A percentile compares a stretch with the other conserved stretches of the same genome.
Evolutionary conservation across 2,113 vertebrate species (phyloP).

Genomic region (Cyanocitta stelleri): DNA sequence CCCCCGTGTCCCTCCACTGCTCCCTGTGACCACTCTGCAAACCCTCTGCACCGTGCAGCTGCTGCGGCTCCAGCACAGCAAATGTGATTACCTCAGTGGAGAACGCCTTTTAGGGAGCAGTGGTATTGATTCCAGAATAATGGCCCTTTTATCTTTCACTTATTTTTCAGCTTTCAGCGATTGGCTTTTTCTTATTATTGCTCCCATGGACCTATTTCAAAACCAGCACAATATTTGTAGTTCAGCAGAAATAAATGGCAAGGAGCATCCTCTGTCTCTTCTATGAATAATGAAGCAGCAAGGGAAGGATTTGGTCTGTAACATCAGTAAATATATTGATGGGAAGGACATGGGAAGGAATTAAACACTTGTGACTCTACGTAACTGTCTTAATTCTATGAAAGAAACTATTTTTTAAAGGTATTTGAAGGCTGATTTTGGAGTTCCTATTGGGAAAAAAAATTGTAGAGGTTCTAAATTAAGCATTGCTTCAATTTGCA

Average conservation of each 20-base stretch:
- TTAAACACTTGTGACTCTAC: background rate
- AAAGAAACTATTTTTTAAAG: background rate
- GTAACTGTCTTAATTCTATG: background rate
- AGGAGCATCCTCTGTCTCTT: background rate
- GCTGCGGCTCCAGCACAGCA: background rate
- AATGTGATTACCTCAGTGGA: constrained; percentile 53
- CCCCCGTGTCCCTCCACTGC: background rate
- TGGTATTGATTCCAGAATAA: constrained; percentile 67
- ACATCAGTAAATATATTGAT: constrained; percentile 23
- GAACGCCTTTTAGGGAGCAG: constrained; percentile 28
- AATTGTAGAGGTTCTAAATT: background rate
- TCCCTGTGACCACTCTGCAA: background rate
- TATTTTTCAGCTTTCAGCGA: constrained; percentile 56
- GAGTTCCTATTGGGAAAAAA: background rate
- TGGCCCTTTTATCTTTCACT: constrained; percentile 68
- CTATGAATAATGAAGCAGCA: constrained; percentile 64
- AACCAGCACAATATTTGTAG: constrained; percentile 17
- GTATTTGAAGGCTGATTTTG: background rate
- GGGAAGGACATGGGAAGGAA: constrained; percentile 18
- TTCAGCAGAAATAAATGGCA: constrained; percentile 57
- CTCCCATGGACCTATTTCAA: constrained; percentile 62
- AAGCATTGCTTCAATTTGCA: background rate
- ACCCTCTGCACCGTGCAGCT: background rate
- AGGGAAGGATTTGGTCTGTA: constrained; percentile 20
- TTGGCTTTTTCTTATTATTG: constrained; percentile 44